These are phyloP conservation scores for Cygnus atratus DNA, from an alignment of 2,113 vertebrate species.

Conservation along the genomic window DNA sequence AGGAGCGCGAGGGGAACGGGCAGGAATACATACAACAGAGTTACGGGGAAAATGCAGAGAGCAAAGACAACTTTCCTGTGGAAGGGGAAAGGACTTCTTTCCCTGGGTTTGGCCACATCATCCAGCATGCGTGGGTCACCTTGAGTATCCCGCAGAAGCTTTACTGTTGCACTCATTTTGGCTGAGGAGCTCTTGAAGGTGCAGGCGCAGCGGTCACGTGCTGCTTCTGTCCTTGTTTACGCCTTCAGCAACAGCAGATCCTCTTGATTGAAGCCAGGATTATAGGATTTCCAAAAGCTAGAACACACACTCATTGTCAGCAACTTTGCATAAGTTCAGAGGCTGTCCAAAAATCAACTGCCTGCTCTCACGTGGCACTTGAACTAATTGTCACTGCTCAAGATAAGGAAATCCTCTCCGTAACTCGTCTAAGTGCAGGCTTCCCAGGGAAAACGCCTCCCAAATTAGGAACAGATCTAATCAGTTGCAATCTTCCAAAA, in stretches of 20 bases:
- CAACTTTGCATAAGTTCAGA: conserved; percentile 52
- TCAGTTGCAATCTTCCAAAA: background rate
- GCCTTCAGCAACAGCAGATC: conserved; percentile 62
- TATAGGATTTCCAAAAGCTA: conserved; percentile 68
- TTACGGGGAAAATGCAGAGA: background rate
- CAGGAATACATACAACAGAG: background rate
- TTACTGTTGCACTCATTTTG: background rate
- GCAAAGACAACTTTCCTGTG: background rate
- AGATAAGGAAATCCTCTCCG: conserved; percentile 51
- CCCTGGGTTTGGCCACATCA: background rate
- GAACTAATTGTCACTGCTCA: background rate
- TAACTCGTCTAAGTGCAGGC: background rate
- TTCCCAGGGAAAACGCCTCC: background rate
- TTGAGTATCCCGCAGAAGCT: background rate
- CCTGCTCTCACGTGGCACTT: conserved; percentile 25
- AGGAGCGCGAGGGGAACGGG: background rate
- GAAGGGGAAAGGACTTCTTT: background rate
- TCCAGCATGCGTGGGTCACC: background rate
- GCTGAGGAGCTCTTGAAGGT: background rate
- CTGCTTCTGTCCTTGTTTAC: conserved; percentile 53
- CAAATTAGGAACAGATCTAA: conserved; percentile 38
- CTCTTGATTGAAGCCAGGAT: conserved; percentile 64
- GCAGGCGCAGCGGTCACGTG: conserved; percentile 27
- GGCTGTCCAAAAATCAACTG: conserved; percentile 48
- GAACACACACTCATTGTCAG: conserved; percentile 34